These are phyloP conservation scores for Nycticebus coucang DNA, from an alignment of 2,113 vertebrate genomes.

Conservation along the genomic window DNA sequence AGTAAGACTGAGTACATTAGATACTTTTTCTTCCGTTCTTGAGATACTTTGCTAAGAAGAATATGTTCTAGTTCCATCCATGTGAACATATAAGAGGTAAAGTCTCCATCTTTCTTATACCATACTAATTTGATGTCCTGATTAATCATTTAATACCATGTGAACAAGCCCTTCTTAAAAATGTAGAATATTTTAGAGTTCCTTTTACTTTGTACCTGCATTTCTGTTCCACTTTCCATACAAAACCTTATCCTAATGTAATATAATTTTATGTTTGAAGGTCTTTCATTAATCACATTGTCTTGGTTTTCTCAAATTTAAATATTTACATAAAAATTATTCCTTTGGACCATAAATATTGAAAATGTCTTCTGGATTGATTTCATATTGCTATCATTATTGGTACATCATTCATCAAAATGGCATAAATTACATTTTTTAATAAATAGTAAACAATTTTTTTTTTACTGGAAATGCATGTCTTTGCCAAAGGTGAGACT, in stretches of 20 bases:
- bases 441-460: background rate
- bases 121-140: background rate
- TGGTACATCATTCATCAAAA: background rate
- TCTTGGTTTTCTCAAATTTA: slow-evolving; percentile 3
- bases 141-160: background rate
- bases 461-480: background rate
- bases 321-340: slow-evolving; percentile 11
- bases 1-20: too few species aligned
- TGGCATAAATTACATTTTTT: background rate
- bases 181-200: background rate
- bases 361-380: background rate
- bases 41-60: too few species aligned
- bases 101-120: too few species aligned
- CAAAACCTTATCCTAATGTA: background rate
- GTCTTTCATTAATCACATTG: background rate
- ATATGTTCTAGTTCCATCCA: too few species aligned
- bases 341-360: background rate
- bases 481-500: background rate
- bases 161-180: background rate
- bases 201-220: background rate
- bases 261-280: background rate
- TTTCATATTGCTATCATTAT: background rate
- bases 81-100: too few species aligned
- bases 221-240: background rate
- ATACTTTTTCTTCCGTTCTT: too few species aligned